A percentile compares a stretch with the other conserved stretches of the same genome.
These are phyloP conservation scores for Venusia cambrica DNA, from an alignment of 2,888 invertebrate species.

Conservation along the genomic window DNA sequence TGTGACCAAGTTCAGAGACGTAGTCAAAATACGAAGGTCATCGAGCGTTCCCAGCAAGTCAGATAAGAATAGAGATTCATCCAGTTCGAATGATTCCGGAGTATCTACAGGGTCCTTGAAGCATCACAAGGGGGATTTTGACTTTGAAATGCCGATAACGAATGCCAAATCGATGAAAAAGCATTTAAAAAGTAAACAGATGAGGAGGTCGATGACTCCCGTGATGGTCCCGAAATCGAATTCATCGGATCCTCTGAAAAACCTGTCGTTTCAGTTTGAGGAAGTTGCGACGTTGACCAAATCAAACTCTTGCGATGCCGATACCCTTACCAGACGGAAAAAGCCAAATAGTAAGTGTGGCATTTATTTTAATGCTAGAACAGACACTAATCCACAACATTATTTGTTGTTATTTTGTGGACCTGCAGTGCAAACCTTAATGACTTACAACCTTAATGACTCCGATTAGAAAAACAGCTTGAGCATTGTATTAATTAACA, in stretches of 20 bases:
- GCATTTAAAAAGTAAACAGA: constrained; percentile 66
- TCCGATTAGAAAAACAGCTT: too few species aligned
- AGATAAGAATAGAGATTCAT: constrained; percentile 85
- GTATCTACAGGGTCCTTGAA: constrained; percentile 85
- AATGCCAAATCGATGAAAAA: constrained; percentile 72
- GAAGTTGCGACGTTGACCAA: constrained; percentile 81
- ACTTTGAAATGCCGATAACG: constrained; percentile 80
- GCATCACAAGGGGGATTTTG: constrained; percentile 83
- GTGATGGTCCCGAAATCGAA: constrained; percentile 82
- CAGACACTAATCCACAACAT: too few species aligned
- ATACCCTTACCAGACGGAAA: constrained; percentile 80
- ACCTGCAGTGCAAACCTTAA: too few species aligned
- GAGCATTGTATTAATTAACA: too few species aligned
- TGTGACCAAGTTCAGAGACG: constrained; percentile 71
- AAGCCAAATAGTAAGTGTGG: constrained; percentile 58
- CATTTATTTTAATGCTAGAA: too few species aligned
- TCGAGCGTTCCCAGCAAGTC: constrained; percentile 86
- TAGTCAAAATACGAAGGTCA: constrained; percentile 84
- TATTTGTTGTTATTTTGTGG: too few species aligned
- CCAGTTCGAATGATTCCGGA: constrained; percentile 86
- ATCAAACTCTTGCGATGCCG: constrained; percentile 83
- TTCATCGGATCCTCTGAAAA: constrained; percentile 83
- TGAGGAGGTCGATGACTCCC: constrained; percentile 63
- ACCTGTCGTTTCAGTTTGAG: constrained; percentile 83
- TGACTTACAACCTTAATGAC: too few species aligned